These are phyloP conservation scores for Mythimna lalbum DNA, from an alignment of 2,888 invertebrate genomes.

Conservation along the genomic window DNA sequence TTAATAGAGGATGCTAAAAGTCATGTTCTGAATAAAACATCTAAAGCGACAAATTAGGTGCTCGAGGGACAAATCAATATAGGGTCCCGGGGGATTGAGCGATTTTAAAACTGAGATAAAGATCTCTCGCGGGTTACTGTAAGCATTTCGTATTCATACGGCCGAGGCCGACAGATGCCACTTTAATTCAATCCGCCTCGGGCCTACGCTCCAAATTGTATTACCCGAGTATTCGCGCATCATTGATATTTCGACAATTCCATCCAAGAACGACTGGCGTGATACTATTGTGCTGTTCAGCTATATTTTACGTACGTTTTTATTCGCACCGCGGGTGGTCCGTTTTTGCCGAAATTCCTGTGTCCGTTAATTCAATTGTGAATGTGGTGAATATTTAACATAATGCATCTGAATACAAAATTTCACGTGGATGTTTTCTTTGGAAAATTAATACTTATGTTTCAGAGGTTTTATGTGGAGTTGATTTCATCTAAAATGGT, in stretches of 20 bases:
- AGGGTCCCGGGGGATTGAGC: conserved; percentile 86
- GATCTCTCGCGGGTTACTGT: conserved; percentile 85
- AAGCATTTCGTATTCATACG: conserved; percentile 90
- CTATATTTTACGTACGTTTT: conserved; percentile 62
- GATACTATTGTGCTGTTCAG: conserved; percentile 69
- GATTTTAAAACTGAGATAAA: conserved; percentile 90
- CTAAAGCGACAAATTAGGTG: conserved; percentile 84
- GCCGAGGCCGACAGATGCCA: conserved; percentile 88
- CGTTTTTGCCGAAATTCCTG: conserved; percentile 63
- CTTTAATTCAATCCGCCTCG: conserved; percentile 89
- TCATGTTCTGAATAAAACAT: conserved; percentile 84
- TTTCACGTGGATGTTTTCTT: conserved; percentile 25
- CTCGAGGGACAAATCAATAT: conserved; percentile 88
- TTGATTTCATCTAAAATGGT: neutral
- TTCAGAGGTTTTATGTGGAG: neutral
- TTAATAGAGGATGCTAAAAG: conserved; percentile 76
- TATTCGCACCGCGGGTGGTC: conserved; percentile 65
- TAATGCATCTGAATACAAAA: conserved; percentile 47
- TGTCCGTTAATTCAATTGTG: conserved; percentile 47
- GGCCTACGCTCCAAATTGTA: conserved; percentile 89
- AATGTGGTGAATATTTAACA: conserved; percentile 48
- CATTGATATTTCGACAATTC: conserved; percentile 90
- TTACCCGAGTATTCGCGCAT: conserved; percentile 90
- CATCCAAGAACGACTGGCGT: conserved; percentile 75
- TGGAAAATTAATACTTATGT: conserved; percentile 13